Evolutionary conservation across 2,113 vertebrate species (phyloP).

Genomic region (Nesogale talazaci): DNA sequence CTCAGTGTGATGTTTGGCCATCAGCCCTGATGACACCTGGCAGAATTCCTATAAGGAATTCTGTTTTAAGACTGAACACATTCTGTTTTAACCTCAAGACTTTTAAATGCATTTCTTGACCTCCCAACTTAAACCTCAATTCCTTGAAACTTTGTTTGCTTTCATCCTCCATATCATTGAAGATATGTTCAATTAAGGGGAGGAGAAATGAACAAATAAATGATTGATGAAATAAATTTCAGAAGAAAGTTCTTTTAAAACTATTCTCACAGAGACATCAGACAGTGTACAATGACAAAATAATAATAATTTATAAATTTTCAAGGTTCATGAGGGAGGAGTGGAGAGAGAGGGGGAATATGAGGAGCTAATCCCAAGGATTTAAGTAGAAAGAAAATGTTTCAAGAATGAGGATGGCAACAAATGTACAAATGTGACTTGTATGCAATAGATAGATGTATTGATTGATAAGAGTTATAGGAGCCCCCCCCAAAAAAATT

Average conservation of each 20-base stretch:
- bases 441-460: too few relatives aligned
- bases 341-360: too few relatives aligned
- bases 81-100: not conserved
- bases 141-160: not conserved
- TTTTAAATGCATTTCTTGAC: not conserved
- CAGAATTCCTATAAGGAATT: not conserved
- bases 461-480: too few relatives aligned
- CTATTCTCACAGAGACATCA: too few relatives aligned
- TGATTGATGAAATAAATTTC: conserved; percentile 3
- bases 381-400: too few relatives aligned
- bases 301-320: too few relatives aligned
- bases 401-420: too few relatives aligned
- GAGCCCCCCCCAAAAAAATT: too few relatives aligned
- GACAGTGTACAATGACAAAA: too few relatives aligned
- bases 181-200: not conserved
- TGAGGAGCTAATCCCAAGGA: too few relatives aligned
- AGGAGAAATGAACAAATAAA: not conserved
- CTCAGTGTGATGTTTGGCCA: not conserved
- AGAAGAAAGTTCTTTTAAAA: not conserved
- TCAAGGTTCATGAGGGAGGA: too few relatives aligned
- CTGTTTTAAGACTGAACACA: not conserved
- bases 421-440: too few relatives aligned
- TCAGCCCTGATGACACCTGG: not conserved
- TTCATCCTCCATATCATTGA: not conserved
- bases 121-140: not conserved